Conservation (phyloP, 2,113 vertebrate species). For the Egretta garzetta region DNA sequence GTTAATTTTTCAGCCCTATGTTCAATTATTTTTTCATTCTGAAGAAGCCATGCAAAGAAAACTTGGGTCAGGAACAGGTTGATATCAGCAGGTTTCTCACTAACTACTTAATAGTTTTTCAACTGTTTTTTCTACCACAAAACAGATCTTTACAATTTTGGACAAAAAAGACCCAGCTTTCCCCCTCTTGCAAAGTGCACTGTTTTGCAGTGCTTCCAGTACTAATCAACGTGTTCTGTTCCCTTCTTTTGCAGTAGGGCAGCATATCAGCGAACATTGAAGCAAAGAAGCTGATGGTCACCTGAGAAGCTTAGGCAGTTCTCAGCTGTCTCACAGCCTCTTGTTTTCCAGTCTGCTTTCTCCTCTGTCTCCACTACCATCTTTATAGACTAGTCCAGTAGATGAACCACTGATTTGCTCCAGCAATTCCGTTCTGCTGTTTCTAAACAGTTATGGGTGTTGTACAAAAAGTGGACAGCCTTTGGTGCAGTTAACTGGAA, state of each 20-base stretch:
- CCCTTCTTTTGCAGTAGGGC: not conserved
- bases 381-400: not conserved
- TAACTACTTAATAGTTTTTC: not conserved
- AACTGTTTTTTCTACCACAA: not conserved
- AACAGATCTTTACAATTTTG: not conserved
- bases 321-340: not conserved
- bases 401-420: not conserved
- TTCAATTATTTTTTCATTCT: not conserved
- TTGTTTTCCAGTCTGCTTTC: not conserved
- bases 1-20: not conserved
- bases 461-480: not conserved
- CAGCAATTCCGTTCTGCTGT: not conserved
- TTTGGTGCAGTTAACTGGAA: not conserved
- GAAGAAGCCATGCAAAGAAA: not conserved
- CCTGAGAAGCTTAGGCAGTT: not conserved
- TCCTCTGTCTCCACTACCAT: not conserved
- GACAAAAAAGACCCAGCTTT: not conserved
- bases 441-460: not conserved
- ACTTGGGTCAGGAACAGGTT: not conserved
- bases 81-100: not conserved
- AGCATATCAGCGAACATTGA: not conserved
- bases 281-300: not conserved
- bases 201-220: not conserved
- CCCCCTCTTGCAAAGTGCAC: not conserved
- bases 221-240: not conserved